phyloP scores from a whole-genome alignment of 2,888 invertebrate genomes.

The Eulithis prunata region DNA sequence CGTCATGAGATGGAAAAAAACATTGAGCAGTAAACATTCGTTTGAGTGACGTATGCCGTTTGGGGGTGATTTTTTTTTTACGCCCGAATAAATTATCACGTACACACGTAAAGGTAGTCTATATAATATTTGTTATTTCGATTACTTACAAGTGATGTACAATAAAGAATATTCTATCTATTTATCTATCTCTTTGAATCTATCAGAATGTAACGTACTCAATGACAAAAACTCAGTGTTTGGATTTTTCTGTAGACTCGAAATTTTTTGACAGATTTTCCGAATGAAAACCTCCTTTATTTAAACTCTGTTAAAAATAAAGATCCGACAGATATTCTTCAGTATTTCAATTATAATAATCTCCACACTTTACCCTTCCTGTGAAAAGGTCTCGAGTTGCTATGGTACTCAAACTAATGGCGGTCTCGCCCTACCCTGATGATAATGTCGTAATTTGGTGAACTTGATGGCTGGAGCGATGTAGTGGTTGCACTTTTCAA shows the following conservation, averaged over 20 bases:
- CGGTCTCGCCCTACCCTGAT: constrained; percentile 26
- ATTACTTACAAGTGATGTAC: too few relatives aligned
- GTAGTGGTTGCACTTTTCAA: background rate
- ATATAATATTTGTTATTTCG: too few relatives aligned
- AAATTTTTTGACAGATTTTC: too few relatives aligned
- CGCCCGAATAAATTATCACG: too few relatives aligned
- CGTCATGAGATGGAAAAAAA: constrained; percentile 25
- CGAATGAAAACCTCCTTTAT: too few relatives aligned
- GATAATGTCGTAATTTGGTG: constrained; percentile 25
- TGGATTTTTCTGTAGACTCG: too few relatives aligned
- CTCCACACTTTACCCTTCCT: constrained; percentile 9
- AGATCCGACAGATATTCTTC: background rate
- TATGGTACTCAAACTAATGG: constrained; percentile 42
- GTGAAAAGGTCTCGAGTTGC: constrained; percentile 24
- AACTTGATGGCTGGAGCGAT: constrained; percentile 14
- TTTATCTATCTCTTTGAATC: too few relatives aligned
- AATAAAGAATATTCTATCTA: too few relatives aligned
- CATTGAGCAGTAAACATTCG: constrained; percentile 8
- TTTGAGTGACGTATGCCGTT: constrained; percentile 6
- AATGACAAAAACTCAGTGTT: too few relatives aligned
- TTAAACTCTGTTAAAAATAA: background rate
- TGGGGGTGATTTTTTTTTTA: too few relatives aligned
- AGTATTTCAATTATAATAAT: constrained; percentile 19
- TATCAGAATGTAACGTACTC: too few relatives aligned
- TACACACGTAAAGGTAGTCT: too few relatives aligned